These are phyloP conservation scores for Motacilla tschutschensis DNA, from an alignment of 2,113 vertebrate genomes.

Conservation along the genomic window DNA sequence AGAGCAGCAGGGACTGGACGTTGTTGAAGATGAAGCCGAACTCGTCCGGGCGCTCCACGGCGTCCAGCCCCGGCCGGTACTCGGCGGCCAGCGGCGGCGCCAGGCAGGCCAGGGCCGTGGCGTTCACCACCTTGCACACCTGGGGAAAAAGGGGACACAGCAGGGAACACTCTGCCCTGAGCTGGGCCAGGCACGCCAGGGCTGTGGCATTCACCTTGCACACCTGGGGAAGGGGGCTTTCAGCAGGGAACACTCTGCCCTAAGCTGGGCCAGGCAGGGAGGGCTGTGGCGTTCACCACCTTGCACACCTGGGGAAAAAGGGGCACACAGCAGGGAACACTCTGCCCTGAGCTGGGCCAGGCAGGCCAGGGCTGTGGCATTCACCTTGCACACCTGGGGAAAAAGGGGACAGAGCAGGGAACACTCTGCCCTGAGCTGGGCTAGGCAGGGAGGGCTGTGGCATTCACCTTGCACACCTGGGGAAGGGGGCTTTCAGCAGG, in stretches of 20 bases:
- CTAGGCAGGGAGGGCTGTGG: no score
- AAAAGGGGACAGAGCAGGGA: neutral
- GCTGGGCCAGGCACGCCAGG: neutral
- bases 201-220: no score
- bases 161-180: neutral
- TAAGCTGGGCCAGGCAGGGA: no score
- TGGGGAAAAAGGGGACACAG: neutral
- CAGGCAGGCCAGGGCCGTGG: conserved; percentile 87
- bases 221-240: neutral
- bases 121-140: conserved; percentile 90
- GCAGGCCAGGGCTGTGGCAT: no score
- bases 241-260: rapidly evolving
- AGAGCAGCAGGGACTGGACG: conserved; percentile 90
- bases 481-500: rapidly evolving
- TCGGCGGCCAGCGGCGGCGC: conserved; percentile 86
- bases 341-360: neutral
- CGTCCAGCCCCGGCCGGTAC: conserved; percentile 83
- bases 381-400: conserved; percentile 70
- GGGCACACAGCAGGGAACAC: rapidly evolving
- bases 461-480: conserved; percentile 77
- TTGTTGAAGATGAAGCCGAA: conserved; percentile 98
- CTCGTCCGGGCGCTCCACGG: conserved; percentile 90
- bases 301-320: conserved; percentile 66
- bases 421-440: neutral
- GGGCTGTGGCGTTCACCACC: conserved; percentile 15